Percentiles rank a stretch among this genome's conserved stretches.
phyloP scores from a whole-genome alignment of 1,140 invertebrate species.

The Pantala flavescens region DNA sequence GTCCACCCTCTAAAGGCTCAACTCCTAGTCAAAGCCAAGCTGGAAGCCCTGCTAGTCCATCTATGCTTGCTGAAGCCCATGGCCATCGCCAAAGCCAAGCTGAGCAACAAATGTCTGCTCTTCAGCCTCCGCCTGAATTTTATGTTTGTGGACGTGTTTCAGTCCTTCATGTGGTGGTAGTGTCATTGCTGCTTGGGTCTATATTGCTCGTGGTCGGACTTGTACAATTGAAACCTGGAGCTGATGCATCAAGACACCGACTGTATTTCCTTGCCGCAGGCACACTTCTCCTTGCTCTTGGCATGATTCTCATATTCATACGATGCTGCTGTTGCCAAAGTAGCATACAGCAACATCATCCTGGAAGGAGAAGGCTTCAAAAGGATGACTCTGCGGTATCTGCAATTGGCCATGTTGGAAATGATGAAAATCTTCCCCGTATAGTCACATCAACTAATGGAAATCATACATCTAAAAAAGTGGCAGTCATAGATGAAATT shows the following conservation, averaged over 20 bases:
- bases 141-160: constrained; percentile 66
- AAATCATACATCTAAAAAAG: background rate
- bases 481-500: constrained; percentile 3
- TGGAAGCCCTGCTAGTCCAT: constrained; percentile 12
- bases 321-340: background rate
- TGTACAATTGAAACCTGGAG: constrained; percentile 67
- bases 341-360: background rate
- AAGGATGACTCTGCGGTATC: background rate
- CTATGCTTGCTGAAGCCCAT: background rate
- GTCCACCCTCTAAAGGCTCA: background rate
- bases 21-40: constrained; percentile 18
- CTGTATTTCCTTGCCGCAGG: background rate
- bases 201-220: constrained; percentile 67
- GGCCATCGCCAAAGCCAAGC: background rate
- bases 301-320: background rate
- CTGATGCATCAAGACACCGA: constrained; percentile 62
- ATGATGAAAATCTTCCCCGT: background rate
- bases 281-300: background rate
- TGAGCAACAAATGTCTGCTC: background rate
- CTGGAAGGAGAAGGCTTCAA: background rate
- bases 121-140: constrained; percentile 42
- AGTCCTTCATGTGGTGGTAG: constrained; percentile 60
- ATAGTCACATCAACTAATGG: background rate
- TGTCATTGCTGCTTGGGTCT: constrained; percentile 60
- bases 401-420: background rate